Evolutionary conservation across 2,888 invertebrate genomes (phyloP), one percentile per base, ranked within the genome.

Genomic region (Diaphora mendica): DNA sequence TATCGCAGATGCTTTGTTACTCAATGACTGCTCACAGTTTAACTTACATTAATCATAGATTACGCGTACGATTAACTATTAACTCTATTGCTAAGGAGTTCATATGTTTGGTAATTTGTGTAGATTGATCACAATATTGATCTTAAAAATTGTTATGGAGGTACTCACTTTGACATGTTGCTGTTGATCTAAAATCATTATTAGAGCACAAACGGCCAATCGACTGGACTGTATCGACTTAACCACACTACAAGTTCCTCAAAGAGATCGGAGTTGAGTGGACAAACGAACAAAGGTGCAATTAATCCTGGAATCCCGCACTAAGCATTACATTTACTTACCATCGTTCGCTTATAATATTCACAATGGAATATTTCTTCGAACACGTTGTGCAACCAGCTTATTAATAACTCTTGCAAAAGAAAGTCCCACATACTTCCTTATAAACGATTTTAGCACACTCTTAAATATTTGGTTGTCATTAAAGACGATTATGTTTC

Each of bases 241-340:
- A 78, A 75, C 82, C 75, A 77, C 69, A 76, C 79, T 82, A 84
- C 82, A 82, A 82, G 83, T 90, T 89, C 89, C 79, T 76, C 85
- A 88, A 91, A 91, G 88, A 87, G 82, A 83, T 86, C 20, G 48
- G 48, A 48, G 86, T 74, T 83, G 82, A 84, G 84, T 86, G 86
- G 86, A 84, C 87, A 81, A 82, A 78, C 85, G 86, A 86, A 84
- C 87, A 81, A 82, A 78, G 79, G 89, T 87, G 85, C 88, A 78
- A 79, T 86, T 82, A 86, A 88, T 92, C 93, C 91, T 88, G 93
- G 94, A 94, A 95, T 85, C 80, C 91, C 85, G 79, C 79, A 86
- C 90, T 94, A 93, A 95, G 94, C 95, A 94, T 91, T 90, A 89
- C 91, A 91, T 91, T 90, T 88, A 88, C 87, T 89, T 88, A 89